These are phyloP conservation scores for Psettodes erumei DNA, from an alignment of 2,113 vertebrate species.

Conservation along the genomic window DNA sequence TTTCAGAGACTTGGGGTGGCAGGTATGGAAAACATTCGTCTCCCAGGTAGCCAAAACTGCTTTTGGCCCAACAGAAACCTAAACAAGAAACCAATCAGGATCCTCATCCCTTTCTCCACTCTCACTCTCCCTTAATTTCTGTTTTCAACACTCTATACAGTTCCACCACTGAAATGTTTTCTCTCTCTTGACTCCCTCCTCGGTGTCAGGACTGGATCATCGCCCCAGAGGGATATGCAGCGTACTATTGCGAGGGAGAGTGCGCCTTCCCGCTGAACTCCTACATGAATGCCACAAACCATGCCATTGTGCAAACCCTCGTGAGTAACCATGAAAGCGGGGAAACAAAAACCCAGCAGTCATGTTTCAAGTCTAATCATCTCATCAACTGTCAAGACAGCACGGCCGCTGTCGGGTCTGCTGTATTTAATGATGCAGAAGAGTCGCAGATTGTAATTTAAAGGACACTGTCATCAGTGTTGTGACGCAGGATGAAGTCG, in stretches of 20 bases:
- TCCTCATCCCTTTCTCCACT: background rate
- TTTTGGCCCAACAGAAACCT: background rate
- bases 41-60: background rate
- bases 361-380: conserved; percentile 58
- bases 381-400: conserved; percentile 26
- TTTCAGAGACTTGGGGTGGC: conserved; percentile 97
- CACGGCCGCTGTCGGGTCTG: conserved; percentile 17
- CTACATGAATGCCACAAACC: conserved; percentile 99
- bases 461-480: conserved; percentile 5
- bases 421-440: conserved; percentile 33
- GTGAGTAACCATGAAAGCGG: conserved; percentile 81
- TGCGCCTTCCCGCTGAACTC: conserved; percentile 97
- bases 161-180: background rate
- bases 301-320: conserved; percentile 98
- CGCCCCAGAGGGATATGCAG: conserved; percentile 95
- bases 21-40: conserved; percentile 82
- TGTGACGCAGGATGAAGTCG: background rate
- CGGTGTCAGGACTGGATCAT: conserved; percentile 95
- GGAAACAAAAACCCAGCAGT: conserved; percentile 46
- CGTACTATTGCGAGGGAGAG: conserved; percentile 98
- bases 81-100: no score
- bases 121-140: background rate
- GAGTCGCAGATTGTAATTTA: no score
- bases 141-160: background rate
- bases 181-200: background rate